Evolutionary conservation across 2,113 vertebrate genomes (phyloP).

Genomic region (Xenus cinereus): DNA sequence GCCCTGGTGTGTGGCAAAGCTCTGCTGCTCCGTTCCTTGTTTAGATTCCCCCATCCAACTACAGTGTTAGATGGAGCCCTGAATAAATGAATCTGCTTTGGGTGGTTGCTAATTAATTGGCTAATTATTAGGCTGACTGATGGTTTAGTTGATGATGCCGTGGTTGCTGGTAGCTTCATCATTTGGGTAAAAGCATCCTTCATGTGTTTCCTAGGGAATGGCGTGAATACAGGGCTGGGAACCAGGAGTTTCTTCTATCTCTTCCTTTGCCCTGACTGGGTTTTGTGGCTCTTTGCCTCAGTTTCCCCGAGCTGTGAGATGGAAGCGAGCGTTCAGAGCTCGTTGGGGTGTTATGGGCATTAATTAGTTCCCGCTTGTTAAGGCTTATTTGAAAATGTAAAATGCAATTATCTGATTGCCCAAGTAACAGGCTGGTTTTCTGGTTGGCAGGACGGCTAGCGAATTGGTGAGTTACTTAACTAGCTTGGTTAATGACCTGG

Average conservation of each 20-base stretch:
- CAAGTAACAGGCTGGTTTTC: slow-evolving; percentile 17
- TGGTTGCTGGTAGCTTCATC: slow-evolving; percentile 37
- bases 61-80: background rate
- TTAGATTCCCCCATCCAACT: background rate
- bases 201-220: background rate
- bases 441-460: background rate
- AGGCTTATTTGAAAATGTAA: slow-evolving; percentile 36
- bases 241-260: background rate
- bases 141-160: slow-evolving; percentile 49
- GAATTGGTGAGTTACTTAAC: slow-evolving; percentile 26
- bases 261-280: background rate
- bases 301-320: background rate
- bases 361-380: background rate
- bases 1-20: background rate
- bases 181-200: background rate
- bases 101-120: slow-evolving; percentile 54
- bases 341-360: background rate
- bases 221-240: background rate
- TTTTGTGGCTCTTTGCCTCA: slow-evolving; percentile 25
- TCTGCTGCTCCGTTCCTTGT: background rate
- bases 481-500: slow-evolving; percentile 33
- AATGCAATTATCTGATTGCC: background rate
- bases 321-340: background rate
- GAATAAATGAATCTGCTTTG: slow-evolving; percentile 45
- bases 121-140: slow-evolving; percentile 63